phyloP scores from a whole-genome alignment of 2,888 invertebrate genomes.

The Acrobasis repandana region DNA sequence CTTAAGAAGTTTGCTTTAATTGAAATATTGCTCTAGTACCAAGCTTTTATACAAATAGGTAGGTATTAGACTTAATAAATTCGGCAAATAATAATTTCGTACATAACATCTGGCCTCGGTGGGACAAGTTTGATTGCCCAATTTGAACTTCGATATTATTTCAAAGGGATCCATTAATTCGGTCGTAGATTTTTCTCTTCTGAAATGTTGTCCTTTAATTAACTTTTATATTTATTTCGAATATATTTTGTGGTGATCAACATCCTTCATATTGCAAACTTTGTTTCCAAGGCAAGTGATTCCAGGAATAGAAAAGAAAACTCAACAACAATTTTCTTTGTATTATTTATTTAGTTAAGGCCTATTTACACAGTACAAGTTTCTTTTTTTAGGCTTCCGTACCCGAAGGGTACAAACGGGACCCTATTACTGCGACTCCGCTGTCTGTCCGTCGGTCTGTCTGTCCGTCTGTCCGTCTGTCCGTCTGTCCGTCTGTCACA shows the following conservation, averaged over 20 bases:
- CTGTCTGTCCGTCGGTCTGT: too few relatives aligned
- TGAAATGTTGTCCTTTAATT: background rate
- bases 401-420: too few relatives aligned
- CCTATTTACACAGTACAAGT: too few relatives aligned
- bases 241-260: background rate
- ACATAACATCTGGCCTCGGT: conserved; percentile 2
- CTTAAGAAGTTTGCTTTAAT: background rate
- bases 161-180: conserved; percentile 47
- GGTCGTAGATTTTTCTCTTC: conserved; percentile 27
- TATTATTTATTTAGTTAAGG: too few relatives aligned
- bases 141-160: conserved; percentile 55
- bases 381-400: too few relatives aligned
- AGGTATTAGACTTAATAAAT: conserved; percentile 8
- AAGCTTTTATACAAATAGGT: background rate
- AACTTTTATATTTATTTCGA: conserved; percentile 18
- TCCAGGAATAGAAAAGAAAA: background rate
- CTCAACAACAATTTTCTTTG: too few relatives aligned
- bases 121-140: conserved; percentile 62
- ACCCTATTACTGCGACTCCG: too few relatives aligned
- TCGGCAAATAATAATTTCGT: conserved; percentile 19
- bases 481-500: too few relatives aligned
- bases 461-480: too few relatives aligned
- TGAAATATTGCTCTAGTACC: too few relatives aligned
- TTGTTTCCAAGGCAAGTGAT: too few relatives aligned
- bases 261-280: too few relatives aligned